Evolutionary conservation across 2,113 vertebrate genomes (phyloP), one percentile per base, ranked within the genome.

Genomic region (Xiphophorus couchianus): DNA sequence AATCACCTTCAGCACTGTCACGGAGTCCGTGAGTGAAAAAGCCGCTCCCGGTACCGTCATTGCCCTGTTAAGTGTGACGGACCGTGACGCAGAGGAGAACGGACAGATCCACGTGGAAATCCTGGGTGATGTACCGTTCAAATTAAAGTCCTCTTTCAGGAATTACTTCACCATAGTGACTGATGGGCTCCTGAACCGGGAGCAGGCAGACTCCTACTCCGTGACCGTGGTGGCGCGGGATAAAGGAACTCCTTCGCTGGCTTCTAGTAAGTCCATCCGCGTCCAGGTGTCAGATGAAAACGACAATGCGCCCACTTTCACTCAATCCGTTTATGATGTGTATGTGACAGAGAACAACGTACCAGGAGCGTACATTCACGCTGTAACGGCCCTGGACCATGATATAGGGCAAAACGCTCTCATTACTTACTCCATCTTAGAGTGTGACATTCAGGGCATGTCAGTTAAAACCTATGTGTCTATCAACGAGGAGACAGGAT

Each of bases 281-380:
- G 96, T 99, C 73, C 96, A 95, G 30, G 97, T 99, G 82, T 96
- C 96, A 0, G 98, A 99, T 63, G 97, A 97, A 88, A 99, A 99
- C 77, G 97, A 99, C 93, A 99, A 99, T 79, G 95, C 97, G 4
- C 98, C 98, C 63, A 94, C 96, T 3, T 99, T 99, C 90, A 96
- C 95, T 76, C 97, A 98, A 93, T 81, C 94, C 2, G 84, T 96
- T 35, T 99, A 99, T 89, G 97, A 97, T 78, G 98, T 98, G 73
- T 96, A 97, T 73, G 97, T 99, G 91, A 97, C 96, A 5, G 98
- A 99, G 83, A 99, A 99, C 85, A 99, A 99, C 83, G 97, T 98
- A 69, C 97, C 98, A 0, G 97, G 97, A 14, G 97, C 97, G 70
- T 99, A 98, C 86, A 99, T 99, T 66, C 98, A 97, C 80, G 97